These are phyloP conservation scores for Pristionchus pacificus DNA, from an alignment of 1,140 invertebrate genomes.

Conservation along the genomic window DNA sequence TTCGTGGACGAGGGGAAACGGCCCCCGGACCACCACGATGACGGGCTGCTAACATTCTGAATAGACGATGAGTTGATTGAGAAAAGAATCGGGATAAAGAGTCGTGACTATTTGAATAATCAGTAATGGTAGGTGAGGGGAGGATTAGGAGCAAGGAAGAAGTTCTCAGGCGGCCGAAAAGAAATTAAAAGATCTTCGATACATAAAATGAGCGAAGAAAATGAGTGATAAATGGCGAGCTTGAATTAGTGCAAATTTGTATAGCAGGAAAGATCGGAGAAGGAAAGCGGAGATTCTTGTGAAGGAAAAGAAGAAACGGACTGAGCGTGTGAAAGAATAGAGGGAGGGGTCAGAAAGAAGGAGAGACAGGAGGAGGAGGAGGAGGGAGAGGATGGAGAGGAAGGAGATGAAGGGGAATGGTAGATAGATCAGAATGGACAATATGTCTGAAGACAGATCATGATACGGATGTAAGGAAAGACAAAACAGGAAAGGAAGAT, in stretches of 20 bases:
- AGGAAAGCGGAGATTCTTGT: not conserved
- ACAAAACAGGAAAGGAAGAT: slow-evolving; percentile 10
- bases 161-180: too few species aligned
- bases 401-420: slow-evolving; percentile 13
- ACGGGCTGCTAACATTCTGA: slow-evolving; percentile 15
- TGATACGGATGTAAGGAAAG: slow-evolving; percentile 16
- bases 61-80: not conserved
- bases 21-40: slow-evolving; percentile 23
- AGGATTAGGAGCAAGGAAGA: too few species aligned
- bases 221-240: too few species aligned
- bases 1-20: slow-evolving; percentile 30
- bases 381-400: too few species aligned
- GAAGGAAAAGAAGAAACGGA: slow-evolving; percentile 6
- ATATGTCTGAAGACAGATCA: slow-evolving; percentile 13
- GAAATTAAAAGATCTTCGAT: too few species aligned
- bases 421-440: slow-evolving; percentile 16
- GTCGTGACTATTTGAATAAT: too few species aligned
- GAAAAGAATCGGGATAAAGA: not conserved
- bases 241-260: slow-evolving; percentile 9
- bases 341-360: slow-evolving; percentile 5
- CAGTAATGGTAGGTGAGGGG: too few species aligned
- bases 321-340: slow-evolving; percentile 17
- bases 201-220: too few species aligned
- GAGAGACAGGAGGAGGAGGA: not conserved
- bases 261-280: slow-evolving; percentile 7